Conservation (phyloP, 2,113 vertebrate species). For the Rhadina sibilatrix region DNA sequence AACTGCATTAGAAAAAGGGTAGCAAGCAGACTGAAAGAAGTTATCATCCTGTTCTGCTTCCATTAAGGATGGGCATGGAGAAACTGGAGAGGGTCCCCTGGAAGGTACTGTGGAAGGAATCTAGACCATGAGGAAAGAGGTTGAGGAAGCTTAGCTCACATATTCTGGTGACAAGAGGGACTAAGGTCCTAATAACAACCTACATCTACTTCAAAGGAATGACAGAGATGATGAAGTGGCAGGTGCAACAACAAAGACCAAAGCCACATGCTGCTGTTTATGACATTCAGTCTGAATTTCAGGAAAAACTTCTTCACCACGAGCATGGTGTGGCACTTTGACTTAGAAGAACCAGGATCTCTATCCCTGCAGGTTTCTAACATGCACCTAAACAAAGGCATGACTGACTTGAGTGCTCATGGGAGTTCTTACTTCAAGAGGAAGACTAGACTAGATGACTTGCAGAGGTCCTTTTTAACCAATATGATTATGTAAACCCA, state of each 20-base stretch:
- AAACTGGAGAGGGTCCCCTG: neutral
- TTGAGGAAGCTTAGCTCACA: neutral
- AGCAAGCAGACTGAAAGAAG: neutral
- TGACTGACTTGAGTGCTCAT: neutral
- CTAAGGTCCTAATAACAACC: neutral
- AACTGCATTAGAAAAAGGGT: neutral
- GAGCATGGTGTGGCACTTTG: neutral
- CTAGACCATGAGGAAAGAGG: neutral
- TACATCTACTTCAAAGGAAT: neutral
- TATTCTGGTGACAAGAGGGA: neutral
- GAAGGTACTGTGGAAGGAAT: neutral
- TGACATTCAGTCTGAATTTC: neutral
- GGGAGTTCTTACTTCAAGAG: neutral
- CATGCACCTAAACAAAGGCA: neutral
- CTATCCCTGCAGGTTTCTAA: neutral
- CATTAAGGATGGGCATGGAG: neutral
- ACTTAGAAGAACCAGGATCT: neutral
- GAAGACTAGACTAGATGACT: neutral
- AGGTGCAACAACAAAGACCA: neutral
- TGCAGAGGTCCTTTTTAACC: neutral
- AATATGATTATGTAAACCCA: neutral
- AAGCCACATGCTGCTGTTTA: neutral
- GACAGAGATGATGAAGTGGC: neutral
- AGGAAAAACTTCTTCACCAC: neutral
- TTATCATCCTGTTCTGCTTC: neutral